Base-by-base conservation (phyloP, 2,888 invertebrate species). In the Eilema sororculum region DNA sequence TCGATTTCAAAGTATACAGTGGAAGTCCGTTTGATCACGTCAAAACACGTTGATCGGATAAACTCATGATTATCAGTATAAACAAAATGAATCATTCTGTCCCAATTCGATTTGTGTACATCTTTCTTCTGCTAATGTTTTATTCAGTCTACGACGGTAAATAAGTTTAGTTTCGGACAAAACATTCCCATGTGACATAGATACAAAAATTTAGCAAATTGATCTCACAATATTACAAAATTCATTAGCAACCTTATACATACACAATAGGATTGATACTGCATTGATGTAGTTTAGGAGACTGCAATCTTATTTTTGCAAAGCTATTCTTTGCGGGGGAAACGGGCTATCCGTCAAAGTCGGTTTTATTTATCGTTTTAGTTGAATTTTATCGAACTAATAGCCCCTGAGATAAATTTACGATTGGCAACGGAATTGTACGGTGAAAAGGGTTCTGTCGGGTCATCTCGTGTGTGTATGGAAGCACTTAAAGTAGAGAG, bases 351-450 rank as follows among this genome's bases (percentile, higher is more conserved):
- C 91, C 93, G 93, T 92, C 92, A 92, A 94, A 94, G 94, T 94
- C 93, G 87, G 89, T 88, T 93, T 92, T 95, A 95, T 95, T 95
- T 95, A 95, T 95, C 93, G 95, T 94, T 94, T 90, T 92, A 93
- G 93, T 93, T 93, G 94, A 94, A 94, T 95, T 94, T 95, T 95
- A 95, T 95, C 94, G 93, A 90, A 94, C 94, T 94, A 95, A 95
- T 95, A 95, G 94, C 90, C 87, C 84, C 82, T 82, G 92, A 94
- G 94, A 95, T 94, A 92, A 89, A 95, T 95, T 94, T 94, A 94
- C 94, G 94, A 93, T 94, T 93, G 93, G 89, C 83, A 88, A 85
- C 85, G 88, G 89, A 89, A 88, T 87, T 87, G 86, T 82, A 88
- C 86, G 86, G 87, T 86, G 88, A 89, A 93, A 94, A 94, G 95